Evolutionary conservation across 2,113 vertebrate genomes (phyloP).

Genomic region (Aphelocoma coerulescens): DNA sequence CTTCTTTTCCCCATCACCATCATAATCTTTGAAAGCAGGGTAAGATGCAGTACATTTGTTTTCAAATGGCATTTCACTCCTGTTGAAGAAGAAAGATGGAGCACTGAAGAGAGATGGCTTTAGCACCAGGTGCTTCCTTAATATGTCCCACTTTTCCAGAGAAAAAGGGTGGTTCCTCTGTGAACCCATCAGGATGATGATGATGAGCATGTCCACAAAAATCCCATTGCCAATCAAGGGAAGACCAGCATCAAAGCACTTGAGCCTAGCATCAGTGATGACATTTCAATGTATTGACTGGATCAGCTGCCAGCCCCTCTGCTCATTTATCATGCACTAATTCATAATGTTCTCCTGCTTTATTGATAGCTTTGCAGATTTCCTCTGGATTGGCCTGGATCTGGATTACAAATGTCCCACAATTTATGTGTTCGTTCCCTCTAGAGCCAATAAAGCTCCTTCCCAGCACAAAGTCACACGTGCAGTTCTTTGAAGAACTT

Average conservation of each 20-base stretch:
- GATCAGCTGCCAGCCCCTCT: neutral
- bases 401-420: neutral
- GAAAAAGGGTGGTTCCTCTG: neutral
- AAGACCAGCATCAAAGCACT: neutral
- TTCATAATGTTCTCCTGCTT: neutral
- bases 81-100: neutral
- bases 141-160: neutral
- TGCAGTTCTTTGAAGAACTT: neutral
- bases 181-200: neutral
- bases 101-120: neutral
- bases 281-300: neutral
- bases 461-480: neutral
- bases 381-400: neutral
- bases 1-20: neutral
- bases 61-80: neutral
- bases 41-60: neutral
- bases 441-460: neutral
- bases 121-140: neutral
- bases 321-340: neutral
- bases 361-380: neutral
- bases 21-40: neutral
- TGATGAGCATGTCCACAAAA: neutral
- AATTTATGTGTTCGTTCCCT: rapidly evolving
- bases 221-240: neutral
- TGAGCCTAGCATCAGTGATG: neutral